Conservation (phyloP, 2,113 vertebrate genomes). For the Regulus satrapa region DNA sequence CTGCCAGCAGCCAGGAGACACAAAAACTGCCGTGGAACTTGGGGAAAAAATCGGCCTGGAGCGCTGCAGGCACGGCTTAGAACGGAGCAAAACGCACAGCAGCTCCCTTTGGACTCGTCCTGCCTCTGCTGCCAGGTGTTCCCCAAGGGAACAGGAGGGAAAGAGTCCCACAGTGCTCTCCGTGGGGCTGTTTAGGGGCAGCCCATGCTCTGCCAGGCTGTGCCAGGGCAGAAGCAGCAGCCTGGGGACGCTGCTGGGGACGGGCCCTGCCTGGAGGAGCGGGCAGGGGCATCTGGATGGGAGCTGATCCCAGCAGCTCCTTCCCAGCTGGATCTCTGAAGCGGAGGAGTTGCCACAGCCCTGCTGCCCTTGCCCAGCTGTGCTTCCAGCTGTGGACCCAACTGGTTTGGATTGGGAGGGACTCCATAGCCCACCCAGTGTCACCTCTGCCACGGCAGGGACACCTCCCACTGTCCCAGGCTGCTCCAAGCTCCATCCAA, state of each 20-base stretch:
- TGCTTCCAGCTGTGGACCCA: background rate
- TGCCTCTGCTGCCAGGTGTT: background rate
- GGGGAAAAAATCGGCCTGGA: background rate
- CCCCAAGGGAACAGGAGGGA: background rate
- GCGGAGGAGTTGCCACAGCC: too few relatives aligned
- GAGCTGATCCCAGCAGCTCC: background rate
- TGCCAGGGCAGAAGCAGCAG: background rate
- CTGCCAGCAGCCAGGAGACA: background rate
- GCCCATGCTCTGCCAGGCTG: background rate
- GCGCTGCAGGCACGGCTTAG: background rate
- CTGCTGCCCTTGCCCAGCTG: background rate
- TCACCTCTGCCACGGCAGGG: background rate
- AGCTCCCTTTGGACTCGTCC: background rate
- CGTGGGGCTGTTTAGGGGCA: background rate
- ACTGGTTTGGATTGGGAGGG: background rate
- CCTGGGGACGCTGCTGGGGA: background rate
- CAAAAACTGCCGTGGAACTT: background rate
- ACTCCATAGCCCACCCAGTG: accelerated
- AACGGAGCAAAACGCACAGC: background rate
- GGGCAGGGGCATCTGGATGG: background rate
- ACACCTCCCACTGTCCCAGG: background rate
- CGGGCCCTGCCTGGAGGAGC: background rate
- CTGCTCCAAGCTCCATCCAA: background rate
- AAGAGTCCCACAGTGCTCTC: background rate
- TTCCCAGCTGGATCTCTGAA: background rate